phyloP scores from a whole-genome alignment of 2,888 invertebrate genomes.

The Hypena proboscidalis region DNA sequence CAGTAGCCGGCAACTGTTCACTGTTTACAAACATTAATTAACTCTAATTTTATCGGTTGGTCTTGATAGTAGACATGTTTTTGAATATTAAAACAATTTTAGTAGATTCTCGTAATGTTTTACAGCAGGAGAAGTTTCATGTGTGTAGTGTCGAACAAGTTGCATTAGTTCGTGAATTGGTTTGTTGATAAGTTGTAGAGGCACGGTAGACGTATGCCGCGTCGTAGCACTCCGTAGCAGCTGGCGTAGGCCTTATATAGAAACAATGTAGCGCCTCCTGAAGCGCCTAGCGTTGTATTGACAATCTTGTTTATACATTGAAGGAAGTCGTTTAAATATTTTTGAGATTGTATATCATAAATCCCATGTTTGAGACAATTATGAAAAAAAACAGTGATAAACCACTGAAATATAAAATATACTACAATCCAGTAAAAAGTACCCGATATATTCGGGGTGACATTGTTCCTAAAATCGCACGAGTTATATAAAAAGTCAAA shows the following conservation, averaged over 20 bases:
- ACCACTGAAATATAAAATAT: no score
- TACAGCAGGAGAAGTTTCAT: conserved; percentile 1
- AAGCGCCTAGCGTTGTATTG: conserved; percentile 5
- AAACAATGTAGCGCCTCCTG: no score
- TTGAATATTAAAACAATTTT: conserved; percentile 30
- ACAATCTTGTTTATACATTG: conserved; percentile 17
- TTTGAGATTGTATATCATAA: no score
- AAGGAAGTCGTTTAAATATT: no score
- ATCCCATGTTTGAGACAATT: no score
- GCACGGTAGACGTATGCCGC: neutral
- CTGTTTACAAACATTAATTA: conserved; percentile 77
- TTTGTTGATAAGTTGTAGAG: neutral
- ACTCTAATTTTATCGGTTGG: conserved; percentile 57
- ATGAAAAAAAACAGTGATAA: no score
- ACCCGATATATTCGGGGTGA: no score
- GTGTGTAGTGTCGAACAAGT: neutral
- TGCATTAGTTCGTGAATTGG: neutral
- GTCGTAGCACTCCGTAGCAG: conserved; percentile 53
- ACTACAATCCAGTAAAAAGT: no score
- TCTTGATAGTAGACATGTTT: conserved; percentile 40
- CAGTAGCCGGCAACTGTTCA: conserved; percentile 46
- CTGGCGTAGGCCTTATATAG: conserved; percentile 35
- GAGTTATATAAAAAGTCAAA: no score
- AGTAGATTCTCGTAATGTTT: conserved; percentile 6
- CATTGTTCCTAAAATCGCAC: no score